Evolutionary conservation across 37 sponge, comb jelly and placozoan genomes (phyloP), one percentile per base, ranked within the genome.

Genomic region (Chondrilla cf. caribensis): DNA sequence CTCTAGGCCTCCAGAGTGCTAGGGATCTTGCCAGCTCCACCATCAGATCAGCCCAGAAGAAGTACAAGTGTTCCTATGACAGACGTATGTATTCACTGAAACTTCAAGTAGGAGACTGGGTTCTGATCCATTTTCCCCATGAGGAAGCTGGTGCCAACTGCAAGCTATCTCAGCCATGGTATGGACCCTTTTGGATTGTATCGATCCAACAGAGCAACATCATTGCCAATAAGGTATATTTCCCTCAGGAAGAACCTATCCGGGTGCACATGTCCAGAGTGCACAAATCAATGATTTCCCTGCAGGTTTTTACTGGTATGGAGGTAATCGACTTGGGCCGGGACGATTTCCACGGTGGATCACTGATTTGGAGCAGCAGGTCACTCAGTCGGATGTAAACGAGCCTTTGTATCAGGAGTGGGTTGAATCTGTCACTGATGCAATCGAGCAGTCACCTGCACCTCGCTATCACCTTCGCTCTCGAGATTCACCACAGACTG

Each of bases 121-220:
- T 82, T 17, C 22, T 87, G 41, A 40, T 87, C 7, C 78, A 31
- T 22, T 87, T 87, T 54, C 88, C 83, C 1, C 75, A 82, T 33
- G 88, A 87, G 47, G 88, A 87, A 70, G 59, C 66, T 28, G 83
- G 88, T 3, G 15, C n/a, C 21, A 35, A 66, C 21, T 22, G 83
- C 17, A 77, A 82, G 47, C 83, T 82, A 19, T 24, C 72, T 33
- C 21, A 29, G 47, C 71, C 71, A 3, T 82, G 83, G 83, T 38
- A 82, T 70, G 54, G 83, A 2, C 83, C 67, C 5, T 82, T 40
- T 32, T 8, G 70, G 8, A 40, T 80, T 4, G 1, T 80, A 3
- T 15, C 42, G 18, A 19, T 73, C 18, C 26, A 65, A 26, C 70
- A 77, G 19, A 39, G 78, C 15, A 55, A 83, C 62, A 25, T 87